phyloP scores from a whole-genome alignment of 2,113 vertebrate genomes.

The Ciconia stormi region DNA sequence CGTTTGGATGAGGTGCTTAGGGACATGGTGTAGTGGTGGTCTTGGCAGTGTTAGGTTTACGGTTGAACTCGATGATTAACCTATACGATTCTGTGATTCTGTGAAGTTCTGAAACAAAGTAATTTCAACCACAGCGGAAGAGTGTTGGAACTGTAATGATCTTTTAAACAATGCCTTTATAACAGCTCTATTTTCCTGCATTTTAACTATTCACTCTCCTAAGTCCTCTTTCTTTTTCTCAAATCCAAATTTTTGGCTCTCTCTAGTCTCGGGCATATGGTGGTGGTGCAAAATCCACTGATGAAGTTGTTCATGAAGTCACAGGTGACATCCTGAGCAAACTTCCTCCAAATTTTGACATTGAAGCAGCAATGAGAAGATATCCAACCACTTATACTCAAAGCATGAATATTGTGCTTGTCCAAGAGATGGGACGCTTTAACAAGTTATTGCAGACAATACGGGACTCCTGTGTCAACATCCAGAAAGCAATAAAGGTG shows the following conservation, averaged over 20 bases:
- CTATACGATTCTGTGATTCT: too few species aligned
- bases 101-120: background rate
- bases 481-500: slow-evolving; percentile 91
- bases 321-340: slow-evolving; percentile 85
- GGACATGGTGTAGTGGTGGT: too few species aligned
- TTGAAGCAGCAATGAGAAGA: slow-evolving; percentile 79
- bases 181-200: background rate
- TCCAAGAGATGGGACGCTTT: slow-evolving; percentile 92
- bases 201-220: background rate
- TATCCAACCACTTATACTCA: slow-evolving; percentile 87
- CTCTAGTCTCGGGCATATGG: slow-evolving; percentile 80
- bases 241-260: background rate
- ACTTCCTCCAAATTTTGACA: slow-evolving; percentile 83
- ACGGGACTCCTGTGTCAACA: slow-evolving; percentile 82
- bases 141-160: background rate
- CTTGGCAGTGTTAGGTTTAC: too few species aligned
- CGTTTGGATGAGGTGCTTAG: too few species aligned
- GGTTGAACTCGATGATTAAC: too few species aligned
- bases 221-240: background rate
- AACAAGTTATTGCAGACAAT: slow-evolving; percentile 83
- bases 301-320: slow-evolving; percentile 86
- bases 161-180: background rate
- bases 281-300: slow-evolving; percentile 79
- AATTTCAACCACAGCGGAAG: background rate
- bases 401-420: slow-evolving; percentile 92